Base-by-base conservation (phyloP, 2,888 invertebrate genomes). In the Nephrocerus scutellatus region DNA sequence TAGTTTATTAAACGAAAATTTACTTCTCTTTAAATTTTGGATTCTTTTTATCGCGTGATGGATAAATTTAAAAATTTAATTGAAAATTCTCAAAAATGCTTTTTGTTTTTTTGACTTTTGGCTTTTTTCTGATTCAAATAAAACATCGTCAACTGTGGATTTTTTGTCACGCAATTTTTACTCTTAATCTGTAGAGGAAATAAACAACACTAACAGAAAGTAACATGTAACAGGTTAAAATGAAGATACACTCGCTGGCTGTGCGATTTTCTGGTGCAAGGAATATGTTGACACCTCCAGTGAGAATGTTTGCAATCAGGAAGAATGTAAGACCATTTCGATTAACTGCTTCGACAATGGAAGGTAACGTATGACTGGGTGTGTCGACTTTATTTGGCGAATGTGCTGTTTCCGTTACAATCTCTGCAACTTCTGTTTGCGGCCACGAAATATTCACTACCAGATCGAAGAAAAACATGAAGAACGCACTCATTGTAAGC, bases 311-410 rank as follows among this genome's bases (percentile, higher is more conserved):
- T 2, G 83, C 79, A 10, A 83, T 48, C 36, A 96, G 68, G 63
- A 96, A 96, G 63, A 83, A 87, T n/a, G 76, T 59, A 20, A 95
- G 68, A 2, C 87, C 89, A 70, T 89, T 90, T 46, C 75, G 78
- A 67, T 87, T 90, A 19, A 91, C 74, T 13, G 81, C 77, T 49
- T 79, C 74, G 35, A 83, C 72, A 44, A 86, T 72, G 4, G 24
- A 73, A 57, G 31, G 84, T 77, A 12, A 72, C 63, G 14, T n/a
- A n/a, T n/a, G n/a, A n/a, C n/a, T n/a, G n/a, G n/a, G n/a, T n/a
- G n/a, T n/a, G n/a, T n/a, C n/a, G n/a, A n/a, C n/a, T n/a, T n/a
- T n/a, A n/a, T n/a, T n/a, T n/a, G n/a, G n/a, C n/a, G n/a, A n/a
- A n/a, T n/a, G n/a, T n/a, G n/a, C n/a, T n/a, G n/a, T n/a, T n/a